phyloP scores from a whole-genome alignment of 2,113 vertebrate genomes.

The Melozone crissalis region DNA sequence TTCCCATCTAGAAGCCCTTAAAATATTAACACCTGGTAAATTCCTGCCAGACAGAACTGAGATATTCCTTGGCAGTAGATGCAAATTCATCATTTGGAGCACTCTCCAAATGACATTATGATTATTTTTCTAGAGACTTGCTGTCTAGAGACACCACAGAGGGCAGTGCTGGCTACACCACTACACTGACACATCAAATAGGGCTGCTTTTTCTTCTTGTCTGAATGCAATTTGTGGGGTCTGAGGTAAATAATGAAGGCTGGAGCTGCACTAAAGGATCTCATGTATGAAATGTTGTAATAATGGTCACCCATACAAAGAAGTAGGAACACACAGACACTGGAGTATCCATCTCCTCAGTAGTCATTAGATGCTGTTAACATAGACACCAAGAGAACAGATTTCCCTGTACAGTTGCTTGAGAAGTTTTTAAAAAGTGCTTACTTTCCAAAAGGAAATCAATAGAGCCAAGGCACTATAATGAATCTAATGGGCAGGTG shows the following conservation, averaged over 20 bases:
- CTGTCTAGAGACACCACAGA: not conserved
- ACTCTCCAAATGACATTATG: not conserved
- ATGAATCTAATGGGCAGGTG: not conserved
- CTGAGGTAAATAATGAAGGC: not conserved
- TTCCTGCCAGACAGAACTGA: not conserved
- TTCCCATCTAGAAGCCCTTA: not conserved
- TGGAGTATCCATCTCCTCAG: not conserved
- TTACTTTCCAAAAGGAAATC: not conserved
- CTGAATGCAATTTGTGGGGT: not conserved
- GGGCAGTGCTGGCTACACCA: not conserved
- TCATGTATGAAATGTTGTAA: not conserved
- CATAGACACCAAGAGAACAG: not conserved
- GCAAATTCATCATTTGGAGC: not conserved
- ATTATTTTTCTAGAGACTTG: not conserved
- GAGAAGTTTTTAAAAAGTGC: not conserved
- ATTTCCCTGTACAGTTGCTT: not conserved
- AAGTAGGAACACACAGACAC: not conserved
- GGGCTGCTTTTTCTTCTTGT: not conserved
- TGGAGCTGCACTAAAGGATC: not conserved
- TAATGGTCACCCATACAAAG: not conserved
- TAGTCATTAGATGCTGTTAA: not conserved
- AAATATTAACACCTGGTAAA: not conserved
- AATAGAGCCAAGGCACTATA: not conserved
- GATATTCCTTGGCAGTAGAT: not conserved
- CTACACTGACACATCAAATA: not conserved